Conservation (phyloP, 37 sponge, comb jelly and placozoan species). For the Mnemiopsis leidyi region DNA sequence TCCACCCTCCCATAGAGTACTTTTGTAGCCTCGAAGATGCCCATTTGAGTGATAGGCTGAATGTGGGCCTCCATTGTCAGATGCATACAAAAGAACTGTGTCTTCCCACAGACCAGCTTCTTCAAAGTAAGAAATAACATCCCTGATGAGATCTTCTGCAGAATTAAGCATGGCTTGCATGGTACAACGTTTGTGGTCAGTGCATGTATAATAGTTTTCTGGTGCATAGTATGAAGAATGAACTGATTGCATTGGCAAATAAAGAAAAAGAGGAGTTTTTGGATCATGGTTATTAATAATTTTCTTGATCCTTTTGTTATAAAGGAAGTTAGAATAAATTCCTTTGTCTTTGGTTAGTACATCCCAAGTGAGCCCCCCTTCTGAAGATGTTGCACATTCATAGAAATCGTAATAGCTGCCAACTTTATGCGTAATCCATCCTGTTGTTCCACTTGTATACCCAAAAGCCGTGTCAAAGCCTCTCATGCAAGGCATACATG, state of each 20-base stretch:
- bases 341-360: background rate
- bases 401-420: slow-evolving; percentile 5
- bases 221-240: background rate
- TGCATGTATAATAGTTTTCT: background rate
- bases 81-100: background rate
- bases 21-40: background rate
- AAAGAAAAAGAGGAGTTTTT: background rate
- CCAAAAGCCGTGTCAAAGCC: background rate
- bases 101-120: background rate
- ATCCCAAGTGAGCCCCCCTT: slow-evolving; percentile 7
- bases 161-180: slow-evolving; percentile 12
- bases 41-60: background rate
- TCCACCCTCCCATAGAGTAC: slow-evolving; percentile 38
- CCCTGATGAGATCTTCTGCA: background rate
- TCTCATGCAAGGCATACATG: background rate
- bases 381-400: background rate
- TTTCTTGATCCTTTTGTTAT: background rate
- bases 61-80: background rate
- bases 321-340: background rate
- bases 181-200: background rate
- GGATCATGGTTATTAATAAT: background rate
- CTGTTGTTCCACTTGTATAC: background rate
- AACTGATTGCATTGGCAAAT: background rate
- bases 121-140: background rate
- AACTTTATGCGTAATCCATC: slow-evolving; percentile 3